Percentiles rank a stretch among this genome's conserved stretches.
Evolutionary conservation across 2,888 invertebrate species (phyloP).

Genomic region (Thalpophila matura): DNA sequence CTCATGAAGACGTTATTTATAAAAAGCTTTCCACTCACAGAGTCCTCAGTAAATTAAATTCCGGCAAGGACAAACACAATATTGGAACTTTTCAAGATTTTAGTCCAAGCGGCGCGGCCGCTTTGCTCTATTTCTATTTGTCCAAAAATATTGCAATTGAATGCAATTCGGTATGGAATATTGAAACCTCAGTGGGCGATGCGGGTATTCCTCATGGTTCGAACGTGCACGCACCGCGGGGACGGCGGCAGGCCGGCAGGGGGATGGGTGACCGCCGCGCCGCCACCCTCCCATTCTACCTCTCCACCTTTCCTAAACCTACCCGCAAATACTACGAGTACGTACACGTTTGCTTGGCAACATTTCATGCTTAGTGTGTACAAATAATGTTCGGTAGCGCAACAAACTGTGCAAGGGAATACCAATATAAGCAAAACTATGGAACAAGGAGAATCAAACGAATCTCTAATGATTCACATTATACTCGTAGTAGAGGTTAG

Average conservation of each 20-base stretch:
- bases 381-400: constrained; percentile 88
- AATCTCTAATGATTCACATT: constrained; percentile 75
- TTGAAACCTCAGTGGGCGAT: constrained; percentile 87
- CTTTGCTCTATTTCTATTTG: constrained; percentile 71
- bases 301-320: constrained; percentile 88
- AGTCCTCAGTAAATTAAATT: constrained; percentile 50
- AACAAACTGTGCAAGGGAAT: constrained; percentile 88
- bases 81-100: constrained; percentile 73
- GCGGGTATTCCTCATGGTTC: constrained; percentile 79
- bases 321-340: constrained; percentile 87
- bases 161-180: constrained; percentile 88
- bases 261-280: constrained; percentile 64
- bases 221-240: constrained; percentile 84
- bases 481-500: constrained; percentile 65
- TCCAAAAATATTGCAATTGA: constrained; percentile 86
- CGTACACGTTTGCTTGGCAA: constrained; percentile 90
- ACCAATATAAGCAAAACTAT: constrained; percentile 77
- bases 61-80: constrained; percentile 55
- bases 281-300: constrained; percentile 69
- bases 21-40: constrained; percentile 28
- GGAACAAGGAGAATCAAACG: constrained; percentile 79
- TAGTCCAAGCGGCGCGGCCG: constrained; percentile 68
- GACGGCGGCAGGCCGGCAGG: constrained; percentile 60
- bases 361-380: constrained; percentile 91
- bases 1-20: constrained; percentile 35